Conservation (phyloP, 1,140 invertebrate species). For the Ceratoteleas bidentatus region DNA sequence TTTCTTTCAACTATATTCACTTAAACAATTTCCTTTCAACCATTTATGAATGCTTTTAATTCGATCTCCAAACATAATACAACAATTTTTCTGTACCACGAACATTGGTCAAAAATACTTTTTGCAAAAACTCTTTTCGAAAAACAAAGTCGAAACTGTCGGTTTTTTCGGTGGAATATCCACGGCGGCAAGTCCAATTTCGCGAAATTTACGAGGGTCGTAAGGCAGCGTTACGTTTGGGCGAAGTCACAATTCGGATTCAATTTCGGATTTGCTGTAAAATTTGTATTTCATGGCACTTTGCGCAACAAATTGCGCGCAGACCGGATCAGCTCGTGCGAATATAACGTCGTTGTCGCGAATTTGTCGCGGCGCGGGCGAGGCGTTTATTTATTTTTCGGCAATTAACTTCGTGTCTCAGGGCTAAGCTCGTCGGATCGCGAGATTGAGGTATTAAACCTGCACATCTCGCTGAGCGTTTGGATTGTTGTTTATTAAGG, state of each 20-base stretch:
- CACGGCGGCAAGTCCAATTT: too few species aligned
- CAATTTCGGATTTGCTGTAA: constrained; percentile 1
- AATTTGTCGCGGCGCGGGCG: neutral
- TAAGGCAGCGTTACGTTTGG: neutral
- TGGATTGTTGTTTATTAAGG: too few species aligned
- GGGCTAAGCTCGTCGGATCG: neutral
- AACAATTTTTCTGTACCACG: too few species aligned
- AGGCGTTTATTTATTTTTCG: constrained; percentile 13
- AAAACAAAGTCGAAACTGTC: too few species aligned
- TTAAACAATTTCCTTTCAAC: too few species aligned
- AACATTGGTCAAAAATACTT: too few species aligned
- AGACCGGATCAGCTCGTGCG: neutral
- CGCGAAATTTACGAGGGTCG: neutral
- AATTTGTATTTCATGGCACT: constrained; percentile 2
- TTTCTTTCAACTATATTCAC: too few species aligned
- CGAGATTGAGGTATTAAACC: constrained; percentile 15
- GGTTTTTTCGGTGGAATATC: too few species aligned
- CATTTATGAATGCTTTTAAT: too few species aligned
- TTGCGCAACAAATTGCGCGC: constrained; percentile 2
- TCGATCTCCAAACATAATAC: too few species aligned
- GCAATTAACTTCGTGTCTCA: neutral
- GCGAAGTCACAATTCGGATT: neutral
- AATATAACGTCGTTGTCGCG: neutral
- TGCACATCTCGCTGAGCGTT: constrained; percentile 1
- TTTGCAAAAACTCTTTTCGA: too few species aligned